Base-by-base conservation (phyloP, 2,797 vertebrate genomes). In the Dromococcyx pavoninus region DNA sequence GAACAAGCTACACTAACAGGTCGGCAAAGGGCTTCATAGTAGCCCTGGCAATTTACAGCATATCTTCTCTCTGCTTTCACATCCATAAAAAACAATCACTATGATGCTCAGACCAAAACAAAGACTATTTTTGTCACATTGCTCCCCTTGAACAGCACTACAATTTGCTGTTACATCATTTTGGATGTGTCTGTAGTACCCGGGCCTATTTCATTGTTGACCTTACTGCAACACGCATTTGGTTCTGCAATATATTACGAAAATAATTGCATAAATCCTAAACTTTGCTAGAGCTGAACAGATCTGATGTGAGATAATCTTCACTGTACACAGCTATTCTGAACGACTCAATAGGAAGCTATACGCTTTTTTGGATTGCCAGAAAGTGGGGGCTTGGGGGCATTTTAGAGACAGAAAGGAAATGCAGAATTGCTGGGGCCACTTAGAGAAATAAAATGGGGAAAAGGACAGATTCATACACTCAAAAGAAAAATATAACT, bases 211-310 rank as follows among this genome's bases (percentile, higher is more conserved):
- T 54, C 48, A 28, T 17, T 37, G 16, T 1, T 70, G 44, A 51
- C 33, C 41, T 74, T 71, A 15, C 86, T 69, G 53, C 67, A 77
- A 2, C 6, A 2, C 3, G 5, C 0, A 0, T 50, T 32, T 11
- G 17, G 27, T 83, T 70, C 72, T 37, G 10, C 37, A 43, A 53
- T 10, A 18, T 35, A 24, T 41, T 4, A 4, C 23, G 22, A 44
- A 87, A 73, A 74, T 57, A 86, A 80, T 2, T 46, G 9, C 7
- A 10, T 13, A 71, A 85, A 82, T 30, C 11, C 39, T 48, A 80
- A 44, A 4, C 83, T 75, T 35, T 67, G 8, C 69, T 72, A 21
- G 9, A 72, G 41, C 70, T 56, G 43, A 92, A 46, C n/a, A 92
- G 39, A 43, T 24, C 11, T 67, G 72, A 46, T 0, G 1, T 14